Evolutionary conservation across 2,888 invertebrate genomes (phyloP).

Genomic region (Cremastinae sp.): DNA sequence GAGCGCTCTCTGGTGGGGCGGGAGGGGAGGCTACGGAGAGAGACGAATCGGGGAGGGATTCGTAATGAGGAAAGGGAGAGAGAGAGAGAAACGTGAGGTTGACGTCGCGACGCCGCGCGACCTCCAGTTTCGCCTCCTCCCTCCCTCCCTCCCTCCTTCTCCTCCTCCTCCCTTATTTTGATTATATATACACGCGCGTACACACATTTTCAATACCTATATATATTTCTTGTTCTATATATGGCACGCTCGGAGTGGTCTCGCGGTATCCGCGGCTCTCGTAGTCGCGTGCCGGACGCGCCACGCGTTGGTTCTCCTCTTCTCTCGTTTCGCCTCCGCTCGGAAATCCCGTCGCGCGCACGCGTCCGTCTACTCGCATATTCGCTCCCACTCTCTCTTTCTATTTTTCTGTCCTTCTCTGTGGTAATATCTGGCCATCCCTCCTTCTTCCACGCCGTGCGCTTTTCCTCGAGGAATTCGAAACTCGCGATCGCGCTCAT

Average conservation of each 20-base stretch:
- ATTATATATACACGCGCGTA: slow-evolving; percentile 28
- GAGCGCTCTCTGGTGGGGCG: slow-evolving; percentile 42
- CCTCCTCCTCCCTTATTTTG: slow-evolving; percentile 6
- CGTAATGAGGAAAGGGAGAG: slow-evolving; percentile 9
- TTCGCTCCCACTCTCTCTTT: background rate
- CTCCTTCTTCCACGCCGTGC: no score
- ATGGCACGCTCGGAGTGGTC: slow-evolving; percentile 54
- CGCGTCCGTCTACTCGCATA: background rate
- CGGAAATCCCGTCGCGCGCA: background rate
- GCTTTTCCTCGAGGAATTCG: no score
- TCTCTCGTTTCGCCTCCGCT: slow-evolving; percentile 51
- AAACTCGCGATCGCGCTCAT: no score
- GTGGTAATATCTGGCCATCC: no score
- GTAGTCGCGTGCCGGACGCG: slow-evolving; percentile 69
- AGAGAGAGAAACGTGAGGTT: slow-evolving; percentile 35
- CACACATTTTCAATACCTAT: slow-evolving; percentile 31
- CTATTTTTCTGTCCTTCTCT: no score
- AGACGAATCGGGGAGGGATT: slow-evolving; percentile 12
- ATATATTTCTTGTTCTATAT: slow-evolving; percentile 1
- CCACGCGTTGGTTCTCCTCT: slow-evolving; percentile 58
- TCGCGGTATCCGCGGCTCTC: slow-evolving; percentile 62
- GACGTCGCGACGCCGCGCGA: slow-evolving; percentile 60
- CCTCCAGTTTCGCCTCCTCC: no score
- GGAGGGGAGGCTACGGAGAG: slow-evolving; percentile 44
- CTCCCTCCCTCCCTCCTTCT: slow-evolving; percentile 7